phyloP scores from a whole-genome alignment of 2,113 vertebrate genomes.

The Psettodes erumei region DNA sequence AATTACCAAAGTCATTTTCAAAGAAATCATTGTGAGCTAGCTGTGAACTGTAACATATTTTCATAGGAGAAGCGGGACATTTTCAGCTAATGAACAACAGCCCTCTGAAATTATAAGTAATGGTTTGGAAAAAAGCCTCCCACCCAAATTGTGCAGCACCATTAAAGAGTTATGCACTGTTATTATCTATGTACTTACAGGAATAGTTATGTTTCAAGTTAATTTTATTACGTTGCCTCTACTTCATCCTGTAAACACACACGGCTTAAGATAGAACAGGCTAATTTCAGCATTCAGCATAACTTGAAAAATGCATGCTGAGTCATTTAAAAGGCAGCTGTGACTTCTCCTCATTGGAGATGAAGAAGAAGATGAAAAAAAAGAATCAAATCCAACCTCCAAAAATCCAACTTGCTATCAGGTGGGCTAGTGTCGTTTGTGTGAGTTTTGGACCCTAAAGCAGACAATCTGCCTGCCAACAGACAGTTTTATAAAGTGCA shows the following conservation, averaged over 20 bases:
- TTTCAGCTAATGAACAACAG: slow-evolving; percentile 68
- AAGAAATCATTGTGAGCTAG: slow-evolving; percentile 42
- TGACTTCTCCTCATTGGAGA: background rate
- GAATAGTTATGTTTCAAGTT: slow-evolving; percentile 26
- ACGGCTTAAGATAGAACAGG: slow-evolving; percentile 18
- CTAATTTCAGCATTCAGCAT: slow-evolving; percentile 6
- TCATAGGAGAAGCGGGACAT: slow-evolving; percentile 36
- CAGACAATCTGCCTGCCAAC: slow-evolving; percentile 39
- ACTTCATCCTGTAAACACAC: slow-evolving; percentile 28
- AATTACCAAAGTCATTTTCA: slow-evolving; percentile 52
- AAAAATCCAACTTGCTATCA: background rate
- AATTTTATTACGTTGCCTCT: slow-evolving; percentile 10
- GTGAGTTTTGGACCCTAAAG: slow-evolving; percentile 52
- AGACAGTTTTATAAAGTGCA: slow-evolving; percentile 20
- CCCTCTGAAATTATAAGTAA: slow-evolving; percentile 62
- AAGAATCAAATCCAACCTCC: slow-evolving; percentile 13
- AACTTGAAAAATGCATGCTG: background rate
- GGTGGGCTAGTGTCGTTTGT: slow-evolving; percentile 36
- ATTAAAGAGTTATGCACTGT: slow-evolving; percentile 36
- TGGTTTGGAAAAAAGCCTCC: slow-evolving; percentile 56
- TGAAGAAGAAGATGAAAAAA: slow-evolving; percentile 13
- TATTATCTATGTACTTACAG: slow-evolving; percentile 35
- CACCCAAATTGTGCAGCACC: slow-evolving; percentile 32
- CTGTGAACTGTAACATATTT: slow-evolving; percentile 33
- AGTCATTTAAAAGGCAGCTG: background rate